Percentiles rank a stretch among this genome's conserved stretches.
Evolutionary conservation across 2,888 invertebrate species (phyloP).

Genomic region (Calephelis perditalis): DNA sequence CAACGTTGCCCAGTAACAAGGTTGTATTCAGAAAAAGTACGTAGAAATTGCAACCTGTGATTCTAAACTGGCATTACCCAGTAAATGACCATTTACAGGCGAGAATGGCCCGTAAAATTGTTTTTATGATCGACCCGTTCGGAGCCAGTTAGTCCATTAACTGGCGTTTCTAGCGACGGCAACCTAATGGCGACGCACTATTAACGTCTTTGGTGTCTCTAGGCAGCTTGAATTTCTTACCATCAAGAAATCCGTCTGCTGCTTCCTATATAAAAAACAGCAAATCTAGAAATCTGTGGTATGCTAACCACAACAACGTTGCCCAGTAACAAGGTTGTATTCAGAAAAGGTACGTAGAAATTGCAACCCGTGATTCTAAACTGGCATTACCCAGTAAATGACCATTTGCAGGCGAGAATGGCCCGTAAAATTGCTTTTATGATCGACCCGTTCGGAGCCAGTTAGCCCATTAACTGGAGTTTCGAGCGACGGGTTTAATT

Average conservation of each 20-base stretch:
- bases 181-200: too few species aligned
- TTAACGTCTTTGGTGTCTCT: too few species aligned
- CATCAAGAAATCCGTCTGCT: too few species aligned
- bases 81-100: constrained; percentile 55
- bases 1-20: neutral
- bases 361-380: constrained; percentile 39
- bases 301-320: neutral
- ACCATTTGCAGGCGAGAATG: constrained; percentile 58
- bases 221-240: too few species aligned
- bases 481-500: constrained; percentile 55
- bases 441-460: constrained; percentile 53
- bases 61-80: constrained; percentile 50
- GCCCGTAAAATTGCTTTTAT: constrained; percentile 65
- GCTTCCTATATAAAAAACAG: too few species aligned
- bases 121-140: constrained; percentile 63
- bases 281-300: too few species aligned
- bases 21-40: neutral
- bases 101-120: constrained; percentile 61
- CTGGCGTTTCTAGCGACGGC: constrained; percentile 47
- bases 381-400: constrained; percentile 53
- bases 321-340: neutral
- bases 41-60: constrained; percentile 31
- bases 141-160: constrained; percentile 51
- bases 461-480: constrained; percentile 52
- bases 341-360: constrained; percentile 9